Percentiles rank a stretch among this genome's conserved stretches.
phyloP scores from a whole-genome alignment of 2,113 vertebrate species.

The Labeo rohita region DNA sequence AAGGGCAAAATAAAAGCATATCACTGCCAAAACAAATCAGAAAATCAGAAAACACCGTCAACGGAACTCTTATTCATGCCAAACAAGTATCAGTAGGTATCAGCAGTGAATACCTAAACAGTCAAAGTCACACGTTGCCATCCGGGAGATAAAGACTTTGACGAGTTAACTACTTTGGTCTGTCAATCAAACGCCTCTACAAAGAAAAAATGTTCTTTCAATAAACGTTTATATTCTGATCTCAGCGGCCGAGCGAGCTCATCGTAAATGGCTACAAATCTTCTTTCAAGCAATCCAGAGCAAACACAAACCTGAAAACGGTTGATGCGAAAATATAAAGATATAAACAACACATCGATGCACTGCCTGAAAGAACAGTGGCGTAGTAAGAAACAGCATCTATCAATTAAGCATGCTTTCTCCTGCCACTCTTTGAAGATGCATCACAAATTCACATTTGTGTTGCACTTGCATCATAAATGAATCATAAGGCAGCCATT shows the following conservation, averaged over 20 bases:
- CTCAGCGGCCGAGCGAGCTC: not conserved
- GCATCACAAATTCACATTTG: slow-evolving; percentile 56
- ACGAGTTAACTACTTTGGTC: slow-evolving; percentile 33
- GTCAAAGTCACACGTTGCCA: not conserved
- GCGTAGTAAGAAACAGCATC: slow-evolving; percentile 41
- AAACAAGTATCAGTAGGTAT: not conserved
- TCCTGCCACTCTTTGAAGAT: slow-evolving; percentile 48
- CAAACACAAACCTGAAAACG: not conserved
- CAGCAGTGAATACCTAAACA: slow-evolving; percentile 13
- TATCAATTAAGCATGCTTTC: slow-evolving; percentile 57
- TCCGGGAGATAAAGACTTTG: slow-evolving; percentile 12
- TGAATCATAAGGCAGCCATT: slow-evolving; percentile 64
- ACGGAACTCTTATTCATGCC: slow-evolving; percentile 34
- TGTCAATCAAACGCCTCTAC: slow-evolving; percentile 19
- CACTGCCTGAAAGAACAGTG: slow-evolving; percentile 2
- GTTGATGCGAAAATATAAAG: not conserved
- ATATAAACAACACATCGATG: not conserved
- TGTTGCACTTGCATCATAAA: slow-evolving; percentile 54
- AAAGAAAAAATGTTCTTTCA: not conserved
- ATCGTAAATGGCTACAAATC: not conserved
- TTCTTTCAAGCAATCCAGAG: slow-evolving; percentile 1
- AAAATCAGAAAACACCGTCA: not conserved
- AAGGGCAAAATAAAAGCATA: slow-evolving; percentile 32
- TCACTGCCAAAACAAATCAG: slow-evolving; percentile 23
- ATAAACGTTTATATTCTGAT: not conserved